Percentiles rank a stretch among this genome's conserved stretches.
Conservation (phyloP, 2,113 vertebrate species). For the Calidris pugnax region DNA sequence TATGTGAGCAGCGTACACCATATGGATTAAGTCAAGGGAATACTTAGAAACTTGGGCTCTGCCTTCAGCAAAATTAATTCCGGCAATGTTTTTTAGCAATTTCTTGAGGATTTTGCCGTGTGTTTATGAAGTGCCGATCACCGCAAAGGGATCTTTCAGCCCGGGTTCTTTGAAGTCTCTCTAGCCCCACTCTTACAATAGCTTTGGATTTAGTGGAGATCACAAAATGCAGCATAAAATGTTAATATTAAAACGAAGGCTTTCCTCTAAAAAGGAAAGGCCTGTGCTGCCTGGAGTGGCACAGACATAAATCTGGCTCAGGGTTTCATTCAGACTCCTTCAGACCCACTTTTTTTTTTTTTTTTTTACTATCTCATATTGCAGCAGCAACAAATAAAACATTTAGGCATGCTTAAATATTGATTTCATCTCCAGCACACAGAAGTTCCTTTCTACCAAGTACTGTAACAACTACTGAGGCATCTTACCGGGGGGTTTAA, state of each 20-base stretch:
- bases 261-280: not conserved
- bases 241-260: not conserved
- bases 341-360: not conserved
- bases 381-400: slow-evolving; percentile 49
- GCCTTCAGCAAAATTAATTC: slow-evolving; percentile 36
- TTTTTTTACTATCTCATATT: slow-evolving; percentile 1
- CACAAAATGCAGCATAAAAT: slow-evolving; percentile 35
- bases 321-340: slow-evolving; percentile 13
- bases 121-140: not conserved
- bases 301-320: not conserved
- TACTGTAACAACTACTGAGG: not conserved
- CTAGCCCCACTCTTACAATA: not conserved
- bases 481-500: not conserved
- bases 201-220: slow-evolving; percentile 13
- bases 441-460: not conserved
- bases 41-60: slow-evolving; percentile 5
- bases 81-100: slow-evolving; percentile 24
- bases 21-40: slow-evolving; percentile 53
- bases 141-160: not conserved
- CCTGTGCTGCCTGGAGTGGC: not conserved
- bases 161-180: slow-evolving; percentile 23
- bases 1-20: slow-evolving; percentile 53
- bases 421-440: not conserved
- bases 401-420: not conserved
- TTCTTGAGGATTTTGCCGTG: slow-evolving; percentile 13